Conservation (phyloP, 1,140 invertebrate species). For the Drosophila miranda region DNA sequence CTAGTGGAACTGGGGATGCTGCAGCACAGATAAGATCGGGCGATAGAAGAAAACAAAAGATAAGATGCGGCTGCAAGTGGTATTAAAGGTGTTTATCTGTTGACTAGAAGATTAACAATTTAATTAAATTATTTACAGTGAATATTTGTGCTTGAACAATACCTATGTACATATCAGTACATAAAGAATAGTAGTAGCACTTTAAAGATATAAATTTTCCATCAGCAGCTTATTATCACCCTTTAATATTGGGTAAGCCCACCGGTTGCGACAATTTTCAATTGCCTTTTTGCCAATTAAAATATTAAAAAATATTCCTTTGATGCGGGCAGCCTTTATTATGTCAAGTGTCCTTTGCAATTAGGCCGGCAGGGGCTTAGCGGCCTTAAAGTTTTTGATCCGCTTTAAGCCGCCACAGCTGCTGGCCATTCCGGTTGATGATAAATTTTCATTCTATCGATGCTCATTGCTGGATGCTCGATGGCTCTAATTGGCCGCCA, state of each 20-base stretch:
- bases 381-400: slow-evolving; percentile 58
- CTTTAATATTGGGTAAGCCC: slow-evolving; percentile 20
- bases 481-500: slow-evolving; percentile 48
- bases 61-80: slow-evolving; percentile 12
- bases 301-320: slow-evolving; percentile 50
- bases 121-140: too few species aligned
- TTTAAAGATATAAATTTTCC: slow-evolving; percentile 10
- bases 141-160: too few species aligned
- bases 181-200: too few species aligned
- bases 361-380: slow-evolving; percentile 57
- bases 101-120: too few species aligned
- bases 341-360: slow-evolving; percentile 51
- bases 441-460: slow-evolving; percentile 52
- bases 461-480: slow-evolving; percentile 30
- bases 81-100: slow-evolving; percentile 5
- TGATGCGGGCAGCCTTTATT: slow-evolving; percentile 39
- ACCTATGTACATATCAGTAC: too few species aligned
- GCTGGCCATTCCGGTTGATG: slow-evolving; percentile 53
- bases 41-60: not conserved
- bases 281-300: slow-evolving; percentile 54
- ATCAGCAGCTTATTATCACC: not conserved
- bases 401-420: slow-evolving; percentile 62
- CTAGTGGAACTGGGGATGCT: slow-evolving; percentile 9
- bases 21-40: not conserved
- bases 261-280: slow-evolving; percentile 22